Evolutionary conservation across 2,113 vertebrate species (phyloP), one percentile per base, ranked within the genome.

Genomic region (Phrynocephalus versicolor): DNA sequence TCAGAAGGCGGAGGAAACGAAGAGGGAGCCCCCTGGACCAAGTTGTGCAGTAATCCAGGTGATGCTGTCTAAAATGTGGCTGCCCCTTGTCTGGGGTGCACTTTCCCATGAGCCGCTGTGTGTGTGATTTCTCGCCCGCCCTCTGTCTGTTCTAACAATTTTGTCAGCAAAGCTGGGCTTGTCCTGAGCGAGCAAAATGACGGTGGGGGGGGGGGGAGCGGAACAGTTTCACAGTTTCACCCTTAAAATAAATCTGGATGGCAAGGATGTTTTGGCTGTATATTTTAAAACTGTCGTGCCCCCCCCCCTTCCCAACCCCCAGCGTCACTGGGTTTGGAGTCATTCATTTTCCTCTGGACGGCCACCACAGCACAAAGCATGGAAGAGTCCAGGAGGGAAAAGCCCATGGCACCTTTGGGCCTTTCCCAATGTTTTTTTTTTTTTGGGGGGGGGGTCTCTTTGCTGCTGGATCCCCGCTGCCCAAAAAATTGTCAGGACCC

Each of bases 1-100:
- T 76, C 6, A 81, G 90, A 88, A 94, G 94, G 91, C 82, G 91
- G 85, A 82, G 92, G 89, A 91, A 81, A 23, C 4, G 73, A 83
- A 51, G 82, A 86, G 83, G 87, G 90, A 86, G 93, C 87, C 84
- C 78, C 33, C 69, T 90, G 89, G 79, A 93, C 91, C 85, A 84
- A 85, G 69, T 85, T 85, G 8, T 87, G 45, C 9, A 6, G n/a
- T n/a, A n/a, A n/a, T n/a, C n/a, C n/a, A n/a, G n/a, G n/a, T n/a
- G n/a, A n/a, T n/a, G n/a, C n/a, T n/a, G n/a, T n/a, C n/a, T n/a
- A n/a, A n/a, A n/a, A n/a, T n/a, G n/a, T n/a, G n/a, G 55, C 23
- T 73, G 10, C 6, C n/a, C 60, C 70, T 55, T 83, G 69, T n/a
- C 55, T 41, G 57, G 12, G 6, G 62, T 14, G 37, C 65, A 3